These are phyloP conservation scores for Osmerus eperlanus DNA, from an alignment of 2,113 vertebrate species.

Conservation along the genomic window DNA sequence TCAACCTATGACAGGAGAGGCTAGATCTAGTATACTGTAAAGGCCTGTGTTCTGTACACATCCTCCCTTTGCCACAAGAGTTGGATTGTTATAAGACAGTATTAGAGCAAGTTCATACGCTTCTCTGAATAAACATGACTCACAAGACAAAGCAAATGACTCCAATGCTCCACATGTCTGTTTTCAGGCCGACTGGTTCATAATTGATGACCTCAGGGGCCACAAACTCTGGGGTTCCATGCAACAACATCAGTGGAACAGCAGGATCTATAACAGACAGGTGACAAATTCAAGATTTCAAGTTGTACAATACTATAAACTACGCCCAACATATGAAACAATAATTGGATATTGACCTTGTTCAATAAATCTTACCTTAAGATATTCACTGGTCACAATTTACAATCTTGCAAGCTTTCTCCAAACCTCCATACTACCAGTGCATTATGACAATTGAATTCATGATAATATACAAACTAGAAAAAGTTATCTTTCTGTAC, in stretches of 20 bases:
- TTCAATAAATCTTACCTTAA: too few species aligned
- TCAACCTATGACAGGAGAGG: slow-evolving; percentile 66
- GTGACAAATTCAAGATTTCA: too few species aligned
- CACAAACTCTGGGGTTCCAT: slow-evolving; percentile 85
- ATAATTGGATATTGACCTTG: too few species aligned
- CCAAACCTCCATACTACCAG: background rate
- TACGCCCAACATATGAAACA: background rate
- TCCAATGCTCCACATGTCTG: slow-evolving; percentile 87
- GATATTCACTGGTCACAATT: too few species aligned
- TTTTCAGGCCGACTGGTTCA: slow-evolving; percentile 75
- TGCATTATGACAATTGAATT: background rate
- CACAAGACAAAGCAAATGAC: slow-evolving; percentile 87
- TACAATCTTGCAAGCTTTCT: too few species aligned
- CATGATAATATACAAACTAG: background rate
- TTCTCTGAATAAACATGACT: slow-evolving; percentile 39
- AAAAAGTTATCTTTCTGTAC: background rate
- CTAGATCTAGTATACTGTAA: too few species aligned
- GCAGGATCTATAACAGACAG: slow-evolving; percentile 59
- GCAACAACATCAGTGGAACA: slow-evolving; percentile 74
- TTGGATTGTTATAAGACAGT: too few species aligned
- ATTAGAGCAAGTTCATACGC: too few species aligned
- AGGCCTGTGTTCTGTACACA: too few species aligned
- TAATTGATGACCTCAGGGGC: slow-evolving; percentile 84
- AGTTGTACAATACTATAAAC: background rate
- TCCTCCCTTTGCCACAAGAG: too few species aligned